A percentile compares a stretch with the other conserved stretches of the same genome.
Evolutionary conservation across 2,797 vertebrate species (phyloP).

Genomic region (Serranus cabrilla): DNA sequence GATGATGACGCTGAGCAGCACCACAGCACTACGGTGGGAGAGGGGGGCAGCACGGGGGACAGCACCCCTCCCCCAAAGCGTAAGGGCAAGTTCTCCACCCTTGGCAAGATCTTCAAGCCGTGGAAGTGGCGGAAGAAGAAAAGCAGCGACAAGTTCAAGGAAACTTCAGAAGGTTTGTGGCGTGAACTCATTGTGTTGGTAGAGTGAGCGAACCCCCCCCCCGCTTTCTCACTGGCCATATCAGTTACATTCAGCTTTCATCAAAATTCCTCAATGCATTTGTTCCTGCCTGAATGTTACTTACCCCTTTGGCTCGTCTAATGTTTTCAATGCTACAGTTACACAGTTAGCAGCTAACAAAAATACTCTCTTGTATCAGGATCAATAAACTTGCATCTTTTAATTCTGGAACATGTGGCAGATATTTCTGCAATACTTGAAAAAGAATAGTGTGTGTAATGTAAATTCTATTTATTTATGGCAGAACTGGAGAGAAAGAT

Average conservation of each 20-base stretch:
- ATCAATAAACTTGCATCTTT: slow-evolving; percentile 2
- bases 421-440: not conserved
- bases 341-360: slow-evolving; percentile 32
- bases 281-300: slow-evolving; percentile 27
- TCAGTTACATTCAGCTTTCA: slow-evolving; percentile 38
- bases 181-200: slow-evolving; percentile 40
- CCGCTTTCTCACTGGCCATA: not conserved
- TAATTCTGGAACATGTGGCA: slow-evolving; percentile 6
- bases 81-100: slow-evolving; percentile 96
- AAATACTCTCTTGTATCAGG: slow-evolving; percentile 20
- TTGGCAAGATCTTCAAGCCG: slow-evolving; percentile 98
- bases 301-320: not conserved
- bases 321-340: slow-evolving; percentile 23
- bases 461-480: slow-evolving; percentile 67
- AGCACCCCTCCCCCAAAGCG: slow-evolving; percentile 92
- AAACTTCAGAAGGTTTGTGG: slow-evolving; percentile 95
- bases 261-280: slow-evolving; percentile 40
- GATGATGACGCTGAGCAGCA: slow-evolving; percentile 89
- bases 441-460: slow-evolving; percentile 12
- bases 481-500: slow-evolving; percentile 99
- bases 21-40: slow-evolving; percentile 85
- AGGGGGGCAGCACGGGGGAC: slow-evolving; percentile 89
- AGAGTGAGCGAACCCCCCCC: not conserved
- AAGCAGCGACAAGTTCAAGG: slow-evolving; percentile 96
- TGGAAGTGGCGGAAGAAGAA: slow-evolving; percentile 99